These are phyloP conservation scores for Eupsilia transversa DNA, from an alignment of 2,888 invertebrate genomes.

Conservation along the genomic window DNA sequence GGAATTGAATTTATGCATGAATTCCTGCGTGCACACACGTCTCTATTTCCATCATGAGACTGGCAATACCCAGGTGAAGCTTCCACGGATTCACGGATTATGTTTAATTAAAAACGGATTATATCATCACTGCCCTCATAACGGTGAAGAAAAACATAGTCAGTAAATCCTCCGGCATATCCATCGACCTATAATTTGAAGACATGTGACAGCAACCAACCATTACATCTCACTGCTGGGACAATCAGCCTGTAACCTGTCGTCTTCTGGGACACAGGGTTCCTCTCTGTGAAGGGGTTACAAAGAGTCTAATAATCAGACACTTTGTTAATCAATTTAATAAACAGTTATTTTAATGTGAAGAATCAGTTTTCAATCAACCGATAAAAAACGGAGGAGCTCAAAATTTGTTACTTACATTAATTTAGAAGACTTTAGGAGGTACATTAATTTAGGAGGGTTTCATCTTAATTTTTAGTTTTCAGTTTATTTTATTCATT, in stretches of 20 bases:
- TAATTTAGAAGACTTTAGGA: not conserved
- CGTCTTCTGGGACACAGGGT: not conserved
- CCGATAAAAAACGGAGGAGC: too few species aligned
- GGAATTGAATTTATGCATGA: constrained; percentile 60
- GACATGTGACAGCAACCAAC: not conserved
- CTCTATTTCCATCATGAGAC: constrained; percentile 31
- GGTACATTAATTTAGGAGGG: not conserved
- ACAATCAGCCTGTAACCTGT: not conserved
- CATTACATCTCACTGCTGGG: not conserved
- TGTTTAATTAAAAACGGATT: constrained; percentile 41
- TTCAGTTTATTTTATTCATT: not conserved
- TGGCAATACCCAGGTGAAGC: constrained; percentile 41
- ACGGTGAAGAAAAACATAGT: not conserved
- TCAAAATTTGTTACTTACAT: not conserved
- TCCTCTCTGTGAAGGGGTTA: not conserved
- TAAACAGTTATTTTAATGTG: not conserved
- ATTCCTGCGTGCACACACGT: constrained; percentile 53
- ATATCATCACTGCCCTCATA: not conserved
- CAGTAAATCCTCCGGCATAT: not conserved
- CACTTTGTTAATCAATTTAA: too few species aligned
- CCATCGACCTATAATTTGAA: too few species aligned
- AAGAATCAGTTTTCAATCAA: too few species aligned
- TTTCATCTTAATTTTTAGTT: not conserved
- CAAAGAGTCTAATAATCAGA: too few species aligned
- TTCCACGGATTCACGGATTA: not conserved